Evolutionary conservation across 2,797 vertebrate species (phyloP).

Genomic region (Pristis pectinata): DNA sequence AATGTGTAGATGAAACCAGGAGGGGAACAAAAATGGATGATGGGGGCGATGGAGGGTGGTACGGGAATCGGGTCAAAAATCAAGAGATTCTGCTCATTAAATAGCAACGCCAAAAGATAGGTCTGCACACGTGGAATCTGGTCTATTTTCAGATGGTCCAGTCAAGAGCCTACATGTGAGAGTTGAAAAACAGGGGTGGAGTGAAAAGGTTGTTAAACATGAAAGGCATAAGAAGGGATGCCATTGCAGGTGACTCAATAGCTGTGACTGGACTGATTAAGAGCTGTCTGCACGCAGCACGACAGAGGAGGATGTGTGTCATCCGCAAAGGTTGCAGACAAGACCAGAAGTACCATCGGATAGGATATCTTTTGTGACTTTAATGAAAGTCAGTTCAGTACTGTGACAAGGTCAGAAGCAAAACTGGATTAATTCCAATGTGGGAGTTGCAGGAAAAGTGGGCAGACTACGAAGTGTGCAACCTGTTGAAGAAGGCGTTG

Average conservation of each 20-base stretch:
- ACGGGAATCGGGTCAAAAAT: too few relatives aligned
- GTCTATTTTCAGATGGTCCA: too few relatives aligned
- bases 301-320: neutral
- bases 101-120: too few relatives aligned
- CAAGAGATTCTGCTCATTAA: too few relatives aligned
- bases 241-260: neutral
- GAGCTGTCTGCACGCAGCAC: neutral
- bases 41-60: too few relatives aligned
- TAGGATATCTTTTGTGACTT: neutral
- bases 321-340: neutral
- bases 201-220: too few relatives aligned
- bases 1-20: too few relatives aligned
- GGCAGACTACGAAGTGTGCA: neutral
- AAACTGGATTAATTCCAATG: neutral
- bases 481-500: neutral
- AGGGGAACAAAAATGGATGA: too few relatives aligned
- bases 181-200: too few relatives aligned
- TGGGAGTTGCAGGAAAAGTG: neutral
- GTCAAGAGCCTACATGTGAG: too few relatives aligned
- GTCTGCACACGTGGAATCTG: too few relatives aligned
- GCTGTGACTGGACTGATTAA: neutral
- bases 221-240: neutral
- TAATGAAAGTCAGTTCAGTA: neutral
- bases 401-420: neutral
- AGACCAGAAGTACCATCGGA: neutral